A percentile compares a stretch with the other conserved stretches of the same genome.
Conservation (phyloP, 1,140 invertebrate species). For the Sminthurides bifidus region DNA sequence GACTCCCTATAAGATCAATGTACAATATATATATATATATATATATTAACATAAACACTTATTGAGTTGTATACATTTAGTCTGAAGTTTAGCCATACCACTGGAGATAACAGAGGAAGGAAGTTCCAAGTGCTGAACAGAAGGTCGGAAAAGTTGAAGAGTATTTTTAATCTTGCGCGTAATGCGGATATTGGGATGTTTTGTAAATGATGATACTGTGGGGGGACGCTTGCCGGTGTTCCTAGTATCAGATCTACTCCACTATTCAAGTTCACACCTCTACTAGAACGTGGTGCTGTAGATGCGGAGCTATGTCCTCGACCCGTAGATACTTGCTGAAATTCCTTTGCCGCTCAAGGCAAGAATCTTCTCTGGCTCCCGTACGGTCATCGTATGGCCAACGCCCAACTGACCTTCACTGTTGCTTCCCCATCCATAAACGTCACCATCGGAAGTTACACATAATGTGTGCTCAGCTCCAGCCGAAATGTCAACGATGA, state of each 20-base stretch:
- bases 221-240: slow-evolving; percentile 39
- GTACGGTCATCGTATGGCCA: slow-evolving; percentile 42
- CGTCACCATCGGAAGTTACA: slow-evolving; percentile 39
- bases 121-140: slow-evolving; percentile 52
- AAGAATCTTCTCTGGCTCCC: slow-evolving; percentile 46
- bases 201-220: slow-evolving; percentile 46
- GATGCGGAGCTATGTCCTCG: slow-evolving; percentile 52
- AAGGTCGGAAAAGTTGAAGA: slow-evolving; percentile 52
- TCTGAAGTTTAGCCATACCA: slow-evolving; percentile 8
- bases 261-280: slow-evolving; percentile 24
- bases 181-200: slow-evolving; percentile 43
- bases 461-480: slow-evolving; percentile 48
- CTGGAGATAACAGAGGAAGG: slow-evolving; percentile 42
- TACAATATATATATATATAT: neutral
- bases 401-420: slow-evolving; percentile 50
- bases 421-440: slow-evolving; percentile 55
- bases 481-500: slow-evolving; percentile 48
- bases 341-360: slow-evolving; percentile 46
- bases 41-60: too few species aligned
- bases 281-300: slow-evolving; percentile 41
- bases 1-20: slow-evolving; percentile 2
- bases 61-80: too few species aligned
- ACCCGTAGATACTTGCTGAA: slow-evolving; percentile 50
- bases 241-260: slow-evolving; percentile 28
- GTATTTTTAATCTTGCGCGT: slow-evolving; percentile 44